These are phyloP conservation scores for Tachystola acroxantha DNA, from an alignment of 2,888 invertebrate genomes.

Conservation along the genomic window DNA sequence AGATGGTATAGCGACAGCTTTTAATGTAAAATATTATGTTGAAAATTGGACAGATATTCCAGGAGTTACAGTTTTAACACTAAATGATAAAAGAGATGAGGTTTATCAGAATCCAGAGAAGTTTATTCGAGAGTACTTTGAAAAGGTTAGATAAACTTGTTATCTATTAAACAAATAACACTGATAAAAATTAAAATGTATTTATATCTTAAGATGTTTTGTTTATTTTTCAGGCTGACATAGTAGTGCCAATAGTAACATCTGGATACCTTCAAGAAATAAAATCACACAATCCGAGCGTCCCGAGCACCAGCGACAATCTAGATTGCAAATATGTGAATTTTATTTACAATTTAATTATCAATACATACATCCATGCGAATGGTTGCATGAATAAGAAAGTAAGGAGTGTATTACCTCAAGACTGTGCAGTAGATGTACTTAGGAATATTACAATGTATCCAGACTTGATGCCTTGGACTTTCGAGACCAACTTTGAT, in stretches of 20 bases:
- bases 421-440: constrained; percentile 47
- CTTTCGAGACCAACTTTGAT: constrained; percentile 63
- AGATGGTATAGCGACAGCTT: constrained; percentile 68
- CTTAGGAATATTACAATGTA: constrained; percentile 53
- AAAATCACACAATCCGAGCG: constrained; percentile 42
- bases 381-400: constrained; percentile 67
- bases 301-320: constrained; percentile 58
- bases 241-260: constrained; percentile 75
- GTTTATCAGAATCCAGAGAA: constrained; percentile 74
- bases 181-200: no score
- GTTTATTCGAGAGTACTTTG: constrained; percentile 75
- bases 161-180: no score
- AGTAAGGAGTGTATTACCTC: constrained; percentile 66
- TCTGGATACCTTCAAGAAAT: constrained; percentile 69
- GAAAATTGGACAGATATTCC: constrained; percentile 57
- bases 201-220: no score
- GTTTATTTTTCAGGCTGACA: constrained; percentile 66
- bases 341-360: constrained; percentile 67
- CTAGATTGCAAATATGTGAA: constrained; percentile 69
- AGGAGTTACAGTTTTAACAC: constrained; percentile 54
- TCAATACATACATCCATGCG: constrained; percentile 64
- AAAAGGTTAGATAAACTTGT: constrained; percentile 76
- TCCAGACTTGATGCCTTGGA: constrained; percentile 69
- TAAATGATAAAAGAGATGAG: constrained; percentile 68
- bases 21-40: constrained; percentile 66